These are phyloP conservation scores for Drosophila paucipuncta DNA, from an alignment of 2,888 invertebrate species.

Conservation along the genomic window DNA sequence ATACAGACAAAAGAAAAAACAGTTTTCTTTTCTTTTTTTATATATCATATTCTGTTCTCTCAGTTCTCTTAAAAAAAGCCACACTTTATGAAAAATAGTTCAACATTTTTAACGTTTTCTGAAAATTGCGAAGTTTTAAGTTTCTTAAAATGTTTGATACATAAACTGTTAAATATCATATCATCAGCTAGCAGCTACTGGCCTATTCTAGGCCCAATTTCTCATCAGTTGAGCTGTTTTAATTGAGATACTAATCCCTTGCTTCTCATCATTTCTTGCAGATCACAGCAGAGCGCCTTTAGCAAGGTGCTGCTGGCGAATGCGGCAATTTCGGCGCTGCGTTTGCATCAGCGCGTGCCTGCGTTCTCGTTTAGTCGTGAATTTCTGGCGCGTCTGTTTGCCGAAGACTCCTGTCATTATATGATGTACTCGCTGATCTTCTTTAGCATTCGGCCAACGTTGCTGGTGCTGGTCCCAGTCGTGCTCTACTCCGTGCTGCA, in stretches of 20 bases:
- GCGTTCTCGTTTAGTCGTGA: conserved; percentile 92
- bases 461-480: conserved; percentile 95
- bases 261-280: conserved; percentile 83
- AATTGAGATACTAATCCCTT: neutral
- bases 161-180: neutral
- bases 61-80: neutral
- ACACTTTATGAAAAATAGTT: neutral
- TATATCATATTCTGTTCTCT: neutral
- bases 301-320: conserved; percentile 96
- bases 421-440: conserved; percentile 98
- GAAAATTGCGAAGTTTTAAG: neutral
- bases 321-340: conserved; percentile 97
- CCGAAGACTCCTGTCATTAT: conserved; percentile 98
- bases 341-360: conserved; percentile 97
- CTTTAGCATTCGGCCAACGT: conserved; percentile 94
- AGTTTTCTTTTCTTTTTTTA: neutral
- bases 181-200: neutral
- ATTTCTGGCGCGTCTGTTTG: conserved; percentile 91
- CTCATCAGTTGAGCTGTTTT: neutral
- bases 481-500: conserved; percentile 96
- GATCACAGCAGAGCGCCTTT: conserved; percentile 92
- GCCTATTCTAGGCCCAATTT: neutral
- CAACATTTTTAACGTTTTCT: neutral
- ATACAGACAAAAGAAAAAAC: too few relatives aligned
- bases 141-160: neutral